Evolutionary conservation across 2,888 invertebrate species (phyloP).

Genomic region (Cremastinae sp.): DNA sequence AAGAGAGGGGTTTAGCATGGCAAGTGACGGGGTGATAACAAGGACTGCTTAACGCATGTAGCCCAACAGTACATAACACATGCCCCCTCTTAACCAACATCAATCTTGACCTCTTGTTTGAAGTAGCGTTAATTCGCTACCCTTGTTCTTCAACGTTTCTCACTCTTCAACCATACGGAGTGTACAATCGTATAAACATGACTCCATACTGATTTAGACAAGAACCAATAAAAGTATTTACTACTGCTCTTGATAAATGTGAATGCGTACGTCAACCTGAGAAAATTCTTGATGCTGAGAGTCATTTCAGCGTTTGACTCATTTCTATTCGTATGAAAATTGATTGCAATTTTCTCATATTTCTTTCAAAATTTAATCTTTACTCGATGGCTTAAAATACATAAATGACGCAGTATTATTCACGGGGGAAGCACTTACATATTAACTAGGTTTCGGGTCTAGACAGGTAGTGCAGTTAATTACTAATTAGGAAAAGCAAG

Average conservation of each 20-base stretch:
- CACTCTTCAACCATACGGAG: conserved; percentile 53
- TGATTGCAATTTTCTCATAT: no score
- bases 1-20: conserved; percentile 40
- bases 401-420: conserved; percentile 3
- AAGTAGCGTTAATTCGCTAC: conserved; percentile 78
- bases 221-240: conserved; percentile 62
- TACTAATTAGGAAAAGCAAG: conserved; percentile 70
- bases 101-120: conserved; percentile 76
- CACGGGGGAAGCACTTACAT: neutral
- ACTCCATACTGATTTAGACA: conserved; percentile 50
- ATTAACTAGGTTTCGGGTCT: conserved; percentile 15
- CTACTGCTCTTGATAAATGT: conserved; percentile 73
- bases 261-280: conserved; percentile 70
- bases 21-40: conserved; percentile 43
- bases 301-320: conserved; percentile 31
- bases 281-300: conserved; percentile 30
- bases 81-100: conserved; percentile 68
- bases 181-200: conserved; percentile 1
- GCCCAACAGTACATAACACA: conserved; percentile 29
- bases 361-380: neutral
- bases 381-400: neutral
- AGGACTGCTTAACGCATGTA: conserved; percentile 41
- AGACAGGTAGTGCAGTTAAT: conserved; percentile 63
- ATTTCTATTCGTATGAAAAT: no score
- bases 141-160: conserved; percentile 71